phyloP scores from a whole-genome alignment of 2,797 vertebrate genomes.

The Enteromius radiatus region DNA sequence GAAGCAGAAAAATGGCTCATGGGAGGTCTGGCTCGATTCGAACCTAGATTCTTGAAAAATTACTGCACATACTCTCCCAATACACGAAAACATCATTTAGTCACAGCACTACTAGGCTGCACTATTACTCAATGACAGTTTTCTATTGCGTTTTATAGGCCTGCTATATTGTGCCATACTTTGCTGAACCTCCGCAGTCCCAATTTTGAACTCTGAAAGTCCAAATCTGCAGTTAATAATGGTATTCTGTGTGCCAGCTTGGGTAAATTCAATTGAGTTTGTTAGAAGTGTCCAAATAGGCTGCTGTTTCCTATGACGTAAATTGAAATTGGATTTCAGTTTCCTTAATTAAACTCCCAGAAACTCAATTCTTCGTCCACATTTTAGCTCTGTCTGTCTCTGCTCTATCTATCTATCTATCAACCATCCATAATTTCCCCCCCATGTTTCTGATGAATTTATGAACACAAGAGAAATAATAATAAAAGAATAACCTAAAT shows the following conservation, averaged over 20 bases:
- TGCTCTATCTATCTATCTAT: neutral
- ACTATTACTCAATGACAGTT: conserved; percentile 25
- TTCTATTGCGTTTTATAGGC: neutral
- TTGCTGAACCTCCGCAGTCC: neutral
- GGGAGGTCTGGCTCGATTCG: conserved; percentile 29
- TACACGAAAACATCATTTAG: conserved; percentile 12
- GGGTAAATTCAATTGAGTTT: conserved; percentile 16
- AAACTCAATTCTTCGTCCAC: neutral
- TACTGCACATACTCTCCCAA: neutral
- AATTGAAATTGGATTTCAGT: conserved; percentile 10
- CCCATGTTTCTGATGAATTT: neutral
- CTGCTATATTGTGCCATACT: neutral
- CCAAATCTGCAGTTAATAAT: neutral
- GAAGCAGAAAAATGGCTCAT: conserved; percentile 26
- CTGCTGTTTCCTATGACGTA: neutral
- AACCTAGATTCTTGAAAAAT: conserved; percentile 23
- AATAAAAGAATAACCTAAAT: neutral
- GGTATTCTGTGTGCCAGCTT: neutral
- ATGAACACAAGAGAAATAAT: neutral
- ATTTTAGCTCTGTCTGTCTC: neutral
- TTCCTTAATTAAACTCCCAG: neutral
- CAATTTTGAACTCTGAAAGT: neutral
- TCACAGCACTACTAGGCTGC: conserved; percentile 3
- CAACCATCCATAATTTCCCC: neutral
- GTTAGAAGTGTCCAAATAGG: neutral